Percentiles rank a stretch among this genome's conserved stretches.
phyloP scores from a whole-genome alignment of 1,140 invertebrate genomes.

The Lepidostoma basale region DNA sequence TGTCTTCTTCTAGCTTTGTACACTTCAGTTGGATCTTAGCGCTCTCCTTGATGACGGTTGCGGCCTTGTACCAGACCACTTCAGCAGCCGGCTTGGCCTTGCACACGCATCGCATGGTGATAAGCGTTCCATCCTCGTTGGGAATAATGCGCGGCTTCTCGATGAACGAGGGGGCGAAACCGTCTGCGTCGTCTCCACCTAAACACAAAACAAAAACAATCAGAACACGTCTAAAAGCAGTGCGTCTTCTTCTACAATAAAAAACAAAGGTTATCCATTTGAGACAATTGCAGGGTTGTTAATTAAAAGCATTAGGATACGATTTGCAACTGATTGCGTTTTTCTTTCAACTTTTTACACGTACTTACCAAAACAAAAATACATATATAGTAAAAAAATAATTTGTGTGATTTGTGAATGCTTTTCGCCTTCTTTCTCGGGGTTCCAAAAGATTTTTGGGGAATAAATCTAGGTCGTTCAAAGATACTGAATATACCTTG shows the following conservation, averaged over 20 bases:
- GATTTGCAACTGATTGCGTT: slow-evolving; percentile 43
- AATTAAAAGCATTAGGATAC: background rate
- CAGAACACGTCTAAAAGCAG: slow-evolving; percentile 3
- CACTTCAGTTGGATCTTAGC: slow-evolving; percentile 85
- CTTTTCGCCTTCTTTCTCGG: background rate
- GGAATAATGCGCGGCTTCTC: slow-evolving; percentile 98
- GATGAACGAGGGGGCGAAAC: slow-evolving; percentile 92
- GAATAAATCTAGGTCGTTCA: background rate
- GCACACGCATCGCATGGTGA: slow-evolving; percentile 95
- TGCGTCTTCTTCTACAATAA: background rate
- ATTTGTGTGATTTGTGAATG: background rate
- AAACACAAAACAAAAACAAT: slow-evolving; percentile 44
- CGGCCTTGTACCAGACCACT: slow-evolving; percentile 89
- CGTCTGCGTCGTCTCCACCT: slow-evolving; percentile 88
- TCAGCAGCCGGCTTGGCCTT: slow-evolving; percentile 90
- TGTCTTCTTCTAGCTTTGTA: slow-evolving; percentile 77
- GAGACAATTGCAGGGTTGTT: background rate
- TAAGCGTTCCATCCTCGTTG: slow-evolving; percentile 93
- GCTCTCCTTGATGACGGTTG: slow-evolving; percentile 81
- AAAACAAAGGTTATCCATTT: background rate
- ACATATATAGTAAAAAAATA: background rate
- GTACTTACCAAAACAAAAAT: slow-evolving; percentile 24
- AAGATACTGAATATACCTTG: slow-evolving; percentile 75
- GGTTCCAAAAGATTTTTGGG: background rate
- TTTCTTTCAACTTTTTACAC: background rate